Conservation (phyloP, 1,140 invertebrate genomes). For the Octopus bimaculoides region DNA sequence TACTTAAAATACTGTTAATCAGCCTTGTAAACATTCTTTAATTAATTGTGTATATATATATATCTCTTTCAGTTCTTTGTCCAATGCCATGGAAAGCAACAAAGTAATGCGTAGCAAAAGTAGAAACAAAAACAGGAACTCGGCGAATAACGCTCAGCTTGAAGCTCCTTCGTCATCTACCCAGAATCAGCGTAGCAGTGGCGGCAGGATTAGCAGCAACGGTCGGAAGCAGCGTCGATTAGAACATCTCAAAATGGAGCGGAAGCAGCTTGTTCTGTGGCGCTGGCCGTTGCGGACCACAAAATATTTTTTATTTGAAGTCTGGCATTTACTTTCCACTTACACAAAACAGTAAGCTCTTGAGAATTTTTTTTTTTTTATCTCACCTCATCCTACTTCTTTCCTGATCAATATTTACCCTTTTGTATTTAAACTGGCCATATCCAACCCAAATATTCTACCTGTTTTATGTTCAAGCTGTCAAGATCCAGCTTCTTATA, state of each 20-base stretch:
- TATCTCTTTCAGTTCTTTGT: background rate
- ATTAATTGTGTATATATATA: too few species aligned
- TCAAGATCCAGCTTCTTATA: too few species aligned
- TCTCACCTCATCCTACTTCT: constrained; percentile 7
- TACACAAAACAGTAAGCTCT: background rate
- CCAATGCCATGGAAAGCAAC: constrained; percentile 6
- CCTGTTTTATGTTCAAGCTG: too few species aligned
- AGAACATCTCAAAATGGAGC: background rate
- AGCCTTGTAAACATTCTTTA: too few species aligned
- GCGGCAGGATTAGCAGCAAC: background rate
- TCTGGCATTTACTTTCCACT: constrained; percentile 5
- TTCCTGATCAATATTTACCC: background rate
- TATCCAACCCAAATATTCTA: too few species aligned
- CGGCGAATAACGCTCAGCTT: constrained; percentile 1
- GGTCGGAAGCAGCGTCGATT: background rate
- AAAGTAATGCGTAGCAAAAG: constrained; percentile 8
- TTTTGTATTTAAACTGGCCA: too few species aligned
- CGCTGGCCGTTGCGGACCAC: background rate
- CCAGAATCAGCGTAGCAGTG: background rate
- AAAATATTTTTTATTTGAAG: constrained; percentile 4
- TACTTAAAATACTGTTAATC: too few species aligned
- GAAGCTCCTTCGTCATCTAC: background rate
- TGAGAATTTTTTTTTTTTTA: background rate
- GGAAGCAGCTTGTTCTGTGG: background rate
- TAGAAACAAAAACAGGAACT: constrained; percentile 8